phyloP scores from a whole-genome alignment of 2,888 invertebrate species.

The Epistrophe eligans region DNA sequence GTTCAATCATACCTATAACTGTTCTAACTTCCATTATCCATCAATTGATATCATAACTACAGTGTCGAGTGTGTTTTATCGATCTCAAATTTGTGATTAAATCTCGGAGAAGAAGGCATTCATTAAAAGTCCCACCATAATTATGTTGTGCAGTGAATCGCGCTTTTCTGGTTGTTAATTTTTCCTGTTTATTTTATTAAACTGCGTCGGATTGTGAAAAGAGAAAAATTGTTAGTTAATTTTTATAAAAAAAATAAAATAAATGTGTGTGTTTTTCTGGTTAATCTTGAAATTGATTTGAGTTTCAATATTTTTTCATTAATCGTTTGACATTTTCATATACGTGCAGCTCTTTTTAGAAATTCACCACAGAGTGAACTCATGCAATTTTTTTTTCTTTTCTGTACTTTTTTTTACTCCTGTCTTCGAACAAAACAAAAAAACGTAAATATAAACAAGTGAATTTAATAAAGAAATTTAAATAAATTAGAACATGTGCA shows the following conservation, averaged over 20 bases:
- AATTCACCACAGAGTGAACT: slow-evolving; percentile 73
- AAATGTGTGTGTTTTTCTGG: neutral
- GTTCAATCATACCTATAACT: slow-evolving; percentile 54
- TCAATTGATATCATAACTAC: slow-evolving; percentile 15
- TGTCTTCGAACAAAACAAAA: slow-evolving; percentile 55
- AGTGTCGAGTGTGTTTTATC: neutral
- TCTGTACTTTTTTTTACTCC: slow-evolving; percentile 37
- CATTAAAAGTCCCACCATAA: slow-evolving; percentile 20
- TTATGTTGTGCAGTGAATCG: slow-evolving; percentile 53
- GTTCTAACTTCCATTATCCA: slow-evolving; percentile 38
- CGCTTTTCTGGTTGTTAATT: slow-evolving; percentile 42
- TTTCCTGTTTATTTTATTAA: slow-evolving; percentile 2
- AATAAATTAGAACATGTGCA: slow-evolving; percentile 72
- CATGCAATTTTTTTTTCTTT: slow-evolving; percentile 51
- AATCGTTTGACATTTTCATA: slow-evolving; percentile 69
- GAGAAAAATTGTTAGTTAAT: neutral
- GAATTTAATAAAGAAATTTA: slow-evolving; percentile 50
- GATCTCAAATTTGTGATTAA: slow-evolving; percentile 30
- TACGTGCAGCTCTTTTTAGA: slow-evolving; percentile 58
- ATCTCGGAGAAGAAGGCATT: neutral
- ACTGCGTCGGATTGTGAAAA: neutral
- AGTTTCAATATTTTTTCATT: slow-evolving; percentile 36
- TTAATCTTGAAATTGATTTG: slow-evolving; percentile 32
- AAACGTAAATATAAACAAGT: slow-evolving; percentile 76
- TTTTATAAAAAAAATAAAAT: neutral